Conservation (phyloP, 2,797 vertebrate genomes). For the Pipistrellus pipistrellus region DNA sequence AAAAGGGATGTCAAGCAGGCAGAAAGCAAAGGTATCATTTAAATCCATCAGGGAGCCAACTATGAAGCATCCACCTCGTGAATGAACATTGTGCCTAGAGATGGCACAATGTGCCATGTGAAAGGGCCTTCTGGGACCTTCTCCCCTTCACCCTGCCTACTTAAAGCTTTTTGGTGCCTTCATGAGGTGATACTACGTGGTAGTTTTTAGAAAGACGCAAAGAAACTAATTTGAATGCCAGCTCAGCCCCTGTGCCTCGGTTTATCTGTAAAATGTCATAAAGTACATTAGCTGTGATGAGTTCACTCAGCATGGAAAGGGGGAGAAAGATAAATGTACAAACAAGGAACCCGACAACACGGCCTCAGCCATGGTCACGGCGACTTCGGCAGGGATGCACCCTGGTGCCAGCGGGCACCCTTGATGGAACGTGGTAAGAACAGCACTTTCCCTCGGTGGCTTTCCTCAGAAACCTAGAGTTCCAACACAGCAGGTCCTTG, state of each 20-base stretch:
- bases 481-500: background rate
- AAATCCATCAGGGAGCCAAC: background rate
- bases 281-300: background rate
- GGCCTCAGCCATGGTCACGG: background rate
- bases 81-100: background rate
- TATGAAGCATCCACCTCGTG: background rate
- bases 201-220: background rate
- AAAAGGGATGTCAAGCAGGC: background rate
- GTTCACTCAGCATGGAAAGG: background rate
- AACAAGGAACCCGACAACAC: background rate
- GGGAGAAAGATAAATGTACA: background rate
- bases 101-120: background rate
- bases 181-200: fast-evolving
- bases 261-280: background rate
- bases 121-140: background rate
- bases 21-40: background rate
- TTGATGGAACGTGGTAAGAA: background rate
- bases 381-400: background rate
- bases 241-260: background rate
- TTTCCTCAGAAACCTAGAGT: background rate
- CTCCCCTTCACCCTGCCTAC: background rate
- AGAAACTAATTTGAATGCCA: background rate
- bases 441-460: background rate
- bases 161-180: background rate
- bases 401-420: background rate